Evolutionary conservation across 2,797 vertebrate genomes (phyloP), one percentile per base, ranked within the genome.

Genomic region (Pitangus sulphuratus): DNA sequence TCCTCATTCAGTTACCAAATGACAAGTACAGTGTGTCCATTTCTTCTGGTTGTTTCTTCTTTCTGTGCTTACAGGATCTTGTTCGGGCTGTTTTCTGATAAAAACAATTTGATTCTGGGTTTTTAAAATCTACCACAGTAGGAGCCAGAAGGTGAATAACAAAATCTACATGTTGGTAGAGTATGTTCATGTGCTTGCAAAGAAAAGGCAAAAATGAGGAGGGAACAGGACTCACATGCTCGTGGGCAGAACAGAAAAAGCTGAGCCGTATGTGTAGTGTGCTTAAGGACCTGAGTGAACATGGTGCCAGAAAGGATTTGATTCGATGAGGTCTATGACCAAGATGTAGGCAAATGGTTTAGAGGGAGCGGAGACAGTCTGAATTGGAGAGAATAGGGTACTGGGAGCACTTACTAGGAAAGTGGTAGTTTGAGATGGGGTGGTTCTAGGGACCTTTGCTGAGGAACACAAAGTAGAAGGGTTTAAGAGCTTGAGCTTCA

Each of bases 251-350:
- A 16, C 20, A 48, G 40, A 18, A 64, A 30, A 15, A 48, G 28
- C 17, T 31, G 25, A 70, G 17, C 21, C 30, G 19, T 24, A 5
- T 20, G 22, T 35, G 12, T 30, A 28, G 28, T 74, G 28, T 4
- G 2, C 65, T 60, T 65, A 28, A 69, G 10, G 37, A 24, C 31
- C 22, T 30, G 58, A 33, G 5, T 89, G 77, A 85, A 15, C 14
- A 5, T 1, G 0, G 22, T 17, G 26, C 21, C 15, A n/a, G 26
- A 44, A 42, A 51, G 39, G 24, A 24, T 84, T 35, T 54, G 61
- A 17, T 40, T 75, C 0, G 0, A 2, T 68, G 42, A 70, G 28
- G 20, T 17, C 78, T 54, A 26, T 1, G 33, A 66, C 22, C 24
- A 58, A 33, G 22, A 7, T 12, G 8, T 2, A 33, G 19, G 28